phyloP scores from a whole-genome alignment of 2,797 vertebrate genomes.

The Mormyrus hasselquistii region DNA sequence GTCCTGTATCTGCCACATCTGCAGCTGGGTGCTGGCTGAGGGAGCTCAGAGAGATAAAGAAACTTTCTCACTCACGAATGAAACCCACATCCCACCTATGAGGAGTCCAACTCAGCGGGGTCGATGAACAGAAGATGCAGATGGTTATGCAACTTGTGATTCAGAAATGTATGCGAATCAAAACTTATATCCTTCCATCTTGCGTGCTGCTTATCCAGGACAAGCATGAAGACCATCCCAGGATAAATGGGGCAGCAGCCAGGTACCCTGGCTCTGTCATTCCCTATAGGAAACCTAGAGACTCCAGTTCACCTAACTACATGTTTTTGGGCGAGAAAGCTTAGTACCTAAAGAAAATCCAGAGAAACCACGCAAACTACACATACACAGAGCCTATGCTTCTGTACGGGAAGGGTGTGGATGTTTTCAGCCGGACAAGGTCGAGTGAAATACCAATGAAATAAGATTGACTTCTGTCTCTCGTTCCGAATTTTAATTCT shows the following conservation, averaged over 20 bases:
- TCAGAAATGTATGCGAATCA: background rate
- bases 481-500: background rate
- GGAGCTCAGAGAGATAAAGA: background rate
- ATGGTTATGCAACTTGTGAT: constrained; percentile 7
- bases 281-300: background rate
- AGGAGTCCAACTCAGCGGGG: background rate
- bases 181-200: background rate
- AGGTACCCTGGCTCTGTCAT: background rate
- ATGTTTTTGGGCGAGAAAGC: background rate
- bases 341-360: background rate
- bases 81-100: background rate
- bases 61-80: background rate
- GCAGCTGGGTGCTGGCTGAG: background rate
- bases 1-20: background rate
- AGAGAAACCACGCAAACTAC: background rate
- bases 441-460: background rate
- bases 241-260: background rate
- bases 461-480: background rate
- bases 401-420: background rate
- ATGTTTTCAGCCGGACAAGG: background rate
- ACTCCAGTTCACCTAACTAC: background rate
- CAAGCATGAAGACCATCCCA: background rate
- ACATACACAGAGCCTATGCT: background rate
- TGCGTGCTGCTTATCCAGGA: background rate
- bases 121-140: background rate